Conservation (phyloP, 2,113 vertebrate genomes). For the Paracanthobrama guichenoti region DNA sequence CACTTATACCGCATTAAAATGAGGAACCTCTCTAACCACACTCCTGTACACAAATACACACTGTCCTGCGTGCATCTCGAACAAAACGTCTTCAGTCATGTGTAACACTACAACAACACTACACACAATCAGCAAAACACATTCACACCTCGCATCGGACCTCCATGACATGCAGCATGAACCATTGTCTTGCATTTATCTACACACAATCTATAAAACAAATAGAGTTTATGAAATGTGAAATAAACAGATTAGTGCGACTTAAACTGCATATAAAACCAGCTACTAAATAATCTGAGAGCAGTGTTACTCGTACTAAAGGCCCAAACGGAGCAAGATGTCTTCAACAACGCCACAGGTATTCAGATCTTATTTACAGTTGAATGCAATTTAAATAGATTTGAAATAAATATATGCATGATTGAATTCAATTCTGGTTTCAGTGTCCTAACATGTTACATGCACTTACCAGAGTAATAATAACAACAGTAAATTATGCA, state of each 20-base stretch:
- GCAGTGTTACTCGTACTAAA: neutral
- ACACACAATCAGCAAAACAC: neutral
- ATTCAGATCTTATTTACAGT: neutral
- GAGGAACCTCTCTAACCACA: conserved; percentile 64
- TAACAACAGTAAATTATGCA: too few relatives aligned
- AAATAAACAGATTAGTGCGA: neutral
- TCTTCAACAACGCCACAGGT: neutral
- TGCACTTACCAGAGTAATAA: too few relatives aligned
- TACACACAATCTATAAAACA: neutral
- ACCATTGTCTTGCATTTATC: neutral
- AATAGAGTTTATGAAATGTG: neutral
- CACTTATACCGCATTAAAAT: conserved; percentile 66
- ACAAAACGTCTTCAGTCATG: neutral
- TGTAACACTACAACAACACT: neutral
- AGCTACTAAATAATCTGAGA: neutral
- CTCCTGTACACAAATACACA: conserved; percentile 34
- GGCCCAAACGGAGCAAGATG: neutral
- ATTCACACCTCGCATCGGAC: neutral
- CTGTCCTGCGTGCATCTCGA: neutral
- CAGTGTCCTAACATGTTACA: too few relatives aligned
- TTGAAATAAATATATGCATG: neutral
- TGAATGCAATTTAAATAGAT: neutral
- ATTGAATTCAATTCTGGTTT: neutral
- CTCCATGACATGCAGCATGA: neutral
- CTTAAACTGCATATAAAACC: neutral